Evolutionary conservation across 1,140 invertebrate genomes (phyloP).

Genomic region (Vanessa tameamea): DNA sequence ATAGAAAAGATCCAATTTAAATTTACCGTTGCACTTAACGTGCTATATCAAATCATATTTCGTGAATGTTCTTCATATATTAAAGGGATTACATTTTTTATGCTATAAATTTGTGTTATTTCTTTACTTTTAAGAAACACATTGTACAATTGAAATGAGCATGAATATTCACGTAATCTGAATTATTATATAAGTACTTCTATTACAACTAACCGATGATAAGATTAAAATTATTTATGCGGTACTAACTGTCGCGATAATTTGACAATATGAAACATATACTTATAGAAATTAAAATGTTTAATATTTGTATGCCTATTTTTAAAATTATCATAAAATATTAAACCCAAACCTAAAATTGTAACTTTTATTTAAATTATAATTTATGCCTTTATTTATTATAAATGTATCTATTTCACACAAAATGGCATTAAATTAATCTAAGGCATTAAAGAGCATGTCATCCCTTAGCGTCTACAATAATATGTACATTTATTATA

Average conservation of each 20-base stretch:
- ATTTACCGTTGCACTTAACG: conserved; percentile 33
- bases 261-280: not conserved
- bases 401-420: not conserved
- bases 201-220: not conserved
- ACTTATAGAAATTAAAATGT: not conserved
- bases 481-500: conserved; percentile 16
- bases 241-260: not conserved
- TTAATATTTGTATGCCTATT: not conserved
- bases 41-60: conserved; percentile 34
- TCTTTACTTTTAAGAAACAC: conserved; percentile 7
- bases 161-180: conserved; percentile 31
- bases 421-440: not conserved
- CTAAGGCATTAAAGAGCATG: not conserved
- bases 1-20: conserved; percentile 74
- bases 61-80: conserved; percentile 25
- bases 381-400: not conserved
- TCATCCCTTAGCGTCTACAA: not conserved
- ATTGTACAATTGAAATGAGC: conserved; percentile 2
- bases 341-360: too few relatives aligned
- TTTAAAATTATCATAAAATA: too few relatives aligned
- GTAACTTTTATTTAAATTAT: too few relatives aligned
- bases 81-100: not conserved
- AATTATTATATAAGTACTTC: not conserved
- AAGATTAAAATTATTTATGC: not conserved
- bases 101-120: not conserved